Base-by-base conservation (phyloP, 2,797 vertebrate species). In the Pelochelys cantorii region DNA sequence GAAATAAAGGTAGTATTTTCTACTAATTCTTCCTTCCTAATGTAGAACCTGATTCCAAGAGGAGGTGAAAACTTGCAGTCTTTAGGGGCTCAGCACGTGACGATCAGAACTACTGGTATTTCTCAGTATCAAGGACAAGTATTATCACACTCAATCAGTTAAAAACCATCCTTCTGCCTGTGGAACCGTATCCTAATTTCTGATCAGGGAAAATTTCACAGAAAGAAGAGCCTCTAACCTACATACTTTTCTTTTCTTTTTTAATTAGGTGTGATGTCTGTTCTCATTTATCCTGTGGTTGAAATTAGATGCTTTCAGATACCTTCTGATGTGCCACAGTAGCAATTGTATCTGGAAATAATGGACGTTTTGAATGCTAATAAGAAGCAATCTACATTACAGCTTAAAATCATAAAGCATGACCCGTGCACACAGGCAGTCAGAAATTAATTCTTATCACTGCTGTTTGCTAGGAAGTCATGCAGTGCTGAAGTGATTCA, bases 401-500 rank as follows among this genome's bases (percentile, higher is more conserved):
- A 53, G 5, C 20, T 81, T 94, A 90, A 60, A 77, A 93, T 56
- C 37, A 55, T 86, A 94, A 94, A 56, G 56, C 29, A 60, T 52
- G 82, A 80, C 18, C 9, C 23, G n/a, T 75, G n/a, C 89, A 92
- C 91, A 88, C 53, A 8, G 55, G 79, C 59, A 86, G 48, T 54
- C 62, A 62, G 17, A 87, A 94, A 93, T 89, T 89, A 65, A 86
- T 74, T 42, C 18, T 74, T 83, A 93, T 87, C 2, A 3, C 87
- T 92, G 83, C 86, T 59, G 82, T 85, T 93, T 86, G 56, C 42
- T 75, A 83, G 27, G 56, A 92, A 89, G 78, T 57, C 65, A 81
- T 48, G 60, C 89, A 52, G 90, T 92, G 75, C 59, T 54, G 37
- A 95, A 95, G 60, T 13, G 6, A 95, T 71, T 57, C 92, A 93